A percentile compares a stretch with the other conserved stretches of the same genome.
Conservation (phyloP, 2,888 invertebrate genomes). For the Calliopum simillimum region DNA sequence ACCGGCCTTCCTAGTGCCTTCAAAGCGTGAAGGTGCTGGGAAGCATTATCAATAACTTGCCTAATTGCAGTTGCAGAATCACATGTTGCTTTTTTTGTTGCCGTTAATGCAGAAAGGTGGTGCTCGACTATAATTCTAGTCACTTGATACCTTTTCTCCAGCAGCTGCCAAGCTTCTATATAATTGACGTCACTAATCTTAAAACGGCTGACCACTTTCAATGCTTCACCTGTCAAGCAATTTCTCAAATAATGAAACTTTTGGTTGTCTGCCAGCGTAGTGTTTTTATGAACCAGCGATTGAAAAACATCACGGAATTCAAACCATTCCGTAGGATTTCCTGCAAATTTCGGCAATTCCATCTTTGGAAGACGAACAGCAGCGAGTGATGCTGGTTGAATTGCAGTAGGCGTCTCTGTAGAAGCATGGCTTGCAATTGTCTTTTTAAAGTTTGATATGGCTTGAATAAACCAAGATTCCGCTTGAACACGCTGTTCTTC, state of each 20-base stretch:
- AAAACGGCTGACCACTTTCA: background rate
- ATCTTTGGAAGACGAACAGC: background rate
- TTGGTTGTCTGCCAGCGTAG: background rate
- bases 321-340: background rate
- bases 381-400: too few relatives aligned
- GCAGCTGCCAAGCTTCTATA: constrained; percentile 18
- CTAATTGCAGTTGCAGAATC: constrained; percentile 11
- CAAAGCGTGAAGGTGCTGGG: background rate
- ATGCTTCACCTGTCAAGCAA: constrained; percentile 2
- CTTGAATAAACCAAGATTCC: background rate
- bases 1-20: background rate
- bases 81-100: background rate
- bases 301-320: background rate
- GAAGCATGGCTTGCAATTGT: background rate
- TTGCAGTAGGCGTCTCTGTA: background rate
- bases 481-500: background rate
- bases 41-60: background rate
- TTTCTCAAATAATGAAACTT: background rate
- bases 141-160: constrained; percentile 6
- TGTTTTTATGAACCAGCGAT: background rate
- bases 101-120: constrained; percentile 3
- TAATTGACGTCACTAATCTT: background rate
- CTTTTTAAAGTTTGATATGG: background rate
- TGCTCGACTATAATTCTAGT: constrained; percentile 11
- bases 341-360: constrained; percentile 1